Evolutionary conservation across 2,113 vertebrate genomes (phyloP).

Genomic region (Leiothrix lutea): DNA sequence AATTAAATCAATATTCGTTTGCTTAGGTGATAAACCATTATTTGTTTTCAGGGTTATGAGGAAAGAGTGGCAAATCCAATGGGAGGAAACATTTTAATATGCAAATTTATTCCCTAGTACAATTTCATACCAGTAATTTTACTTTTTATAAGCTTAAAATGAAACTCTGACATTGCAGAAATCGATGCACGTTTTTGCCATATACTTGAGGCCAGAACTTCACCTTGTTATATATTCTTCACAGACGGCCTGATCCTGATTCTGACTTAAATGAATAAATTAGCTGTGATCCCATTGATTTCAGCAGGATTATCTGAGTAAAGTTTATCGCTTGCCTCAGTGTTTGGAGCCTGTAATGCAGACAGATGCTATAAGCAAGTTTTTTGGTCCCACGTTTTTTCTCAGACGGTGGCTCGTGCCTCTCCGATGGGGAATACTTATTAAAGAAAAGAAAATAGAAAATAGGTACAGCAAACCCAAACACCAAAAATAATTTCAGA

Average conservation of each 20-base stretch:
- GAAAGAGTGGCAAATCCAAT: not conserved
- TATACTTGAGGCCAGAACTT: not conserved
- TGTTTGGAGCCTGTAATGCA: not conserved
- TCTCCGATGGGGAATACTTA: not conserved
- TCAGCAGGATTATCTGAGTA: not conserved
- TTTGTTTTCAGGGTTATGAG: not conserved
- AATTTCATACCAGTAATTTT: not conserved
- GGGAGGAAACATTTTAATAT: not conserved
- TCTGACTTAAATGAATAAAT: not conserved
- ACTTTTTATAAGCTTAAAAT: not conserved
- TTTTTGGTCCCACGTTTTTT: not conserved
- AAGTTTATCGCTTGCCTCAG: not conserved
- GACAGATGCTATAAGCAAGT: not conserved
- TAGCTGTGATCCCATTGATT: not conserved
- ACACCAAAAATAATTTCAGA: not conserved
- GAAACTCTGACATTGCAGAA: not conserved
- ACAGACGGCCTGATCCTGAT: not conserved
- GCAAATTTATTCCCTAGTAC: not conserved
- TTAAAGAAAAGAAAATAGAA: not conserved
- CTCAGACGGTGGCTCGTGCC: not conserved
- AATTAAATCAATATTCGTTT: not conserved
- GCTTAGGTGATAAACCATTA: not conserved
- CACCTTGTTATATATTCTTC: not conserved
- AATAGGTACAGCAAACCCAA: constrained; percentile 1
- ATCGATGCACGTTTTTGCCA: not conserved